These are phyloP conservation scores for Folsomia manolachei DNA, from an alignment of 2,888 invertebrate species.

Conservation along the genomic window DNA sequence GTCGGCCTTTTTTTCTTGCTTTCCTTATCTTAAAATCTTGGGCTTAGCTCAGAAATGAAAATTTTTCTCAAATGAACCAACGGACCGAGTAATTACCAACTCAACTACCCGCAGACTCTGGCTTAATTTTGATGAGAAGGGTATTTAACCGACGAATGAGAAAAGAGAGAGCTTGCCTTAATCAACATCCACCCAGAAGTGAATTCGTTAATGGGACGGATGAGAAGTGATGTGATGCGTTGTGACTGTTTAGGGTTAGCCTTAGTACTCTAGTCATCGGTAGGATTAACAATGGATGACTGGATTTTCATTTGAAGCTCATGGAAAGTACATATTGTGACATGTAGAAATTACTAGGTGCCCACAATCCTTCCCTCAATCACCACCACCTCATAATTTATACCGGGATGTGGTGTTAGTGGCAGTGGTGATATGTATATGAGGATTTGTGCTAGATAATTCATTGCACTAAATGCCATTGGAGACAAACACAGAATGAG, in stretches of 20 bases:
- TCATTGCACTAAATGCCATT: no score
- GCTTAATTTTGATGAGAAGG: background rate
- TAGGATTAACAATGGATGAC: background rate
- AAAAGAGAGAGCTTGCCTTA: background rate
- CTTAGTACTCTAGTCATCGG: no score
- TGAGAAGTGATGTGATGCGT: background rate
- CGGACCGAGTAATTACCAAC: background rate
- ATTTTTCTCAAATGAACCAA: background rate
- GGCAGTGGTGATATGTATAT: no score
- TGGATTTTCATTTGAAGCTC: background rate
- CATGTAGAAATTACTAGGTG: slow-evolving; percentile 10
- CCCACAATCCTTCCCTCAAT: slow-evolving; percentile 12
- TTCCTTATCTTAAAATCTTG: background rate
- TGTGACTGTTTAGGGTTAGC: no score
- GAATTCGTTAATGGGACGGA: background rate
- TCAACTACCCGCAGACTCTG: background rate
- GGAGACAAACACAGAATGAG: no score
- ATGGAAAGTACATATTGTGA: slow-evolving; percentile 14
- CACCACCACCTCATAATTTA: slow-evolving; percentile 20
- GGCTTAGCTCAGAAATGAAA: background rate
- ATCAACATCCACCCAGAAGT: no score
- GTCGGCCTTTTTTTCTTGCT: no score
- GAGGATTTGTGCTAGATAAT: no score
- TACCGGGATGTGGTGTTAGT: background rate
- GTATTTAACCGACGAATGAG: background rate